phyloP scores from a whole-genome alignment of 1,140 invertebrate genomes.

The Achatina immaculata region DNA sequence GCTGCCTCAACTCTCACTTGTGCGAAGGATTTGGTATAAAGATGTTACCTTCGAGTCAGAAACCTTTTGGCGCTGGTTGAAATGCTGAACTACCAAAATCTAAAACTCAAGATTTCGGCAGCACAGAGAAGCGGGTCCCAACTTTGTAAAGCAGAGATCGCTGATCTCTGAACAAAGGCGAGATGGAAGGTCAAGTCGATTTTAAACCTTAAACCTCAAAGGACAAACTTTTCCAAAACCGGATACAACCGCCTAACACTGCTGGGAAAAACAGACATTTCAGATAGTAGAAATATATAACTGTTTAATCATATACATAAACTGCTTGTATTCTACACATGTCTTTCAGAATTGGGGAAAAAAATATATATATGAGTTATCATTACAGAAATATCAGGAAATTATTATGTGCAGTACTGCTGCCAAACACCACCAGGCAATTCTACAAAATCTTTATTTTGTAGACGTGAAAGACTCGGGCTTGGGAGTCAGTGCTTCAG shows the following conservation, averaged over 20 bases:
- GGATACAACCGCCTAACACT: neutral
- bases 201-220: neutral
- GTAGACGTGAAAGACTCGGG: no score
- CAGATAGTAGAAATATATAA: neutral
- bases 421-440: no score
- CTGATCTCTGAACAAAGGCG: neutral
- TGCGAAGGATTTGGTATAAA: neutral
- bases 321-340: no score
- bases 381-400: no score
- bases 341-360: no score
- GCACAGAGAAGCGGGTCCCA: neutral
- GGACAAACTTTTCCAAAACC: neutral
- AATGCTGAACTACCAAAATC: conserved; percentile 3
- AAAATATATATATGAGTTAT: no score
- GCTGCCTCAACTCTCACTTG: neutral
- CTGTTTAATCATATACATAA: neutral
- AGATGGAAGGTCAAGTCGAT: neutral
- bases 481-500: no score
- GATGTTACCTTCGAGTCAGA: neutral
- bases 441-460: no score
- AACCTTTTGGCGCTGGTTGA: neutral
- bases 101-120: neutral
- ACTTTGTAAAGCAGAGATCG: neutral
- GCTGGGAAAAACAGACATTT: conserved; percentile 4
- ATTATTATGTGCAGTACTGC: no score